A percentile compares a stretch with the other conserved stretches of the same genome.
Evolutionary conservation across 2,888 invertebrate genomes (phyloP).

Genomic region (Parnassius apollo): DNA sequence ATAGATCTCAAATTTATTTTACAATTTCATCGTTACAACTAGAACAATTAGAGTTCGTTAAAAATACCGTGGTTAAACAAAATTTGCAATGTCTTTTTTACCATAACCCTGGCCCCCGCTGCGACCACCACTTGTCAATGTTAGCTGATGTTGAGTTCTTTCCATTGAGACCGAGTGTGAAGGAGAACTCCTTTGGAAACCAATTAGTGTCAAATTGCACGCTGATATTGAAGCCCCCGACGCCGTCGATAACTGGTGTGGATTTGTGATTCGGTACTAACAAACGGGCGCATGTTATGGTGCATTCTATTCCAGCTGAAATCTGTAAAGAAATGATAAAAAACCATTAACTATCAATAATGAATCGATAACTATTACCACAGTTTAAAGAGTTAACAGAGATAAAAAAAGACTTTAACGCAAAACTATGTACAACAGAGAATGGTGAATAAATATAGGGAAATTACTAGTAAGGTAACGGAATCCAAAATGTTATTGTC

Average conservation of each 20-base stretch:
- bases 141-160: conserved; percentile 47
- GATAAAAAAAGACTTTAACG: no score
- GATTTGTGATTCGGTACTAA: conserved; percentile 53
- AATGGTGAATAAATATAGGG: no score
- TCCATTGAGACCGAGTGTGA: conserved; percentile 53
- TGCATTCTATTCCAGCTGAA: conserved; percentile 62
- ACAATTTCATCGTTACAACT: no score
- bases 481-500: no score
- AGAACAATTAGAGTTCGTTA: no score
- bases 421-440: no score
- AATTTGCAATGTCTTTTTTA: background rate
- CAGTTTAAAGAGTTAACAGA: no score
- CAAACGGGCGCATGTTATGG: conserved; percentile 58
- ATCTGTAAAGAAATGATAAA: conserved; percentile 43
- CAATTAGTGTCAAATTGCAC: conserved; percentile 49
- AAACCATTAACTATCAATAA: background rate
- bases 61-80: no score
- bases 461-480: no score
- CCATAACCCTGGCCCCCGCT: conserved; percentile 10
- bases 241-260: conserved; percentile 47
- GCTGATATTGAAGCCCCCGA: conserved; percentile 63
- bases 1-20: no score
- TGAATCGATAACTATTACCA: no score
- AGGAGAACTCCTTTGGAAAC: conserved; percentile 58
- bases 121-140: conserved; percentile 39